Evolutionary conservation across 2,888 invertebrate species (phyloP), one percentile per base, ranked within the genome.

Genomic region (Elmis aenea): DNA sequence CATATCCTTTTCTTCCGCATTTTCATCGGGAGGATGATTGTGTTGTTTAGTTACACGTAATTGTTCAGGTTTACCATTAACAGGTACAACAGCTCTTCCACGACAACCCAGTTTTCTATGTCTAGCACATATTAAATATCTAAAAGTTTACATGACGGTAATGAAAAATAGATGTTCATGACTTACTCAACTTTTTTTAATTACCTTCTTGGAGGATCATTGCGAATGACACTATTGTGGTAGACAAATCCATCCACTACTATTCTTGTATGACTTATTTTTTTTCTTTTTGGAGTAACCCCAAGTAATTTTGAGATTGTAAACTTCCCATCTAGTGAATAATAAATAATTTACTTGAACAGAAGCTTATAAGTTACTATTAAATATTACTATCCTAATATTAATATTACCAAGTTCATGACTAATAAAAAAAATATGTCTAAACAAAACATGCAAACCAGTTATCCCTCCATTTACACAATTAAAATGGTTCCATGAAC

Each of bases 1-100:
- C 23, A 26, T 33, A 16, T 13, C 28, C 29, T 40, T 44, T 5
- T 44, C 44, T 31, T 47, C 45, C 5, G 49, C 36, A 2, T 40
- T 42, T 9, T 45, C 40, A 36, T 57, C 55, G 9, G 55, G 55
- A 2, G 57, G 57, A 42, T 57, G 57, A 42, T 55, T 57, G 25
- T 57, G 57, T 2, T 40, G 37, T 25, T 48, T 45, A 10, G 51
- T 53, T 12, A 54, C 46, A 26, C 45, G 45, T 9, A 57, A 32
- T 23, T 51, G 15, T 13, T 46, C 49, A n/a, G 42, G 29, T n/a
- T 38, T 33, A 10, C 42, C 48, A 23, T 46, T 34, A 25, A 26
- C 24, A n/a, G 51, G 50, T 14, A 55, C 24, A 12, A 45, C 48
- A 6, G 54, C 55, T 13, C 54, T 52, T 2, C 49, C 54, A 13